phyloP scores from a whole-genome alignment of 2,797 vertebrate genomes.

The Anniella stebbinsi region DNA sequence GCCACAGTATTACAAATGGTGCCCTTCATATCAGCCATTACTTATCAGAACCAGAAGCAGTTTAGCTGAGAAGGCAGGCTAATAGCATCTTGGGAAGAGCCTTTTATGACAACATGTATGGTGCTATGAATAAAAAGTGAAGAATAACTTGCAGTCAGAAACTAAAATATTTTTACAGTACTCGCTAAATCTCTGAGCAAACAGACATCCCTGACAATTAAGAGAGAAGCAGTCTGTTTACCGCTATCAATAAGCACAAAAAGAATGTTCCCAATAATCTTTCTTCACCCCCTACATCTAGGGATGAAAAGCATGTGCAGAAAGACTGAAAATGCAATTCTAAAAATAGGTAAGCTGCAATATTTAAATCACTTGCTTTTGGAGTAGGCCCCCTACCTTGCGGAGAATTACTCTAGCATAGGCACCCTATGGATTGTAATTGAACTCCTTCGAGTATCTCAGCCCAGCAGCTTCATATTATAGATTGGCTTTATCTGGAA shows the following conservation, averaged over 20 bases:
- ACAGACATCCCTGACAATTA: not conserved
- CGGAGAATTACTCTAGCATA: not conserved
- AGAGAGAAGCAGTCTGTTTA: not conserved
- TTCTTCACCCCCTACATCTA: not conserved
- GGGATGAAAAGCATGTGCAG: not conserved
- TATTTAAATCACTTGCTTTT: not conserved
- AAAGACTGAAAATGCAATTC: constrained; percentile 6
- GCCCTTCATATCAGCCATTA: not conserved
- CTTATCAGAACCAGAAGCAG: not conserved
- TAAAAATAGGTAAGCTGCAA: not conserved
- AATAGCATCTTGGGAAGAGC: constrained; percentile 12
- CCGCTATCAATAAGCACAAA: not conserved
- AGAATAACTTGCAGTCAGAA: constrained; percentile 14
- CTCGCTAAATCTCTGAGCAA: not conserved
- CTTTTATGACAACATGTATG: not conserved
- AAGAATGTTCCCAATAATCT: not conserved
- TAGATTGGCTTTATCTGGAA: not conserved
- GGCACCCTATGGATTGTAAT: not conserved
- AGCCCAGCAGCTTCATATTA: not conserved
- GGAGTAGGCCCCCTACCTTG: not conserved
- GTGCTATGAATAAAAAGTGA: constrained; percentile 6
- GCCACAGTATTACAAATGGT: not conserved
- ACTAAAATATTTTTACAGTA: not conserved
- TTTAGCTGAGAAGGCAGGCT: not conserved
- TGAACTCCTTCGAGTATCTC: not conserved